Conservation (phyloP, 2,888 invertebrate species). For the Eutolmus rufibarbis region DNA sequence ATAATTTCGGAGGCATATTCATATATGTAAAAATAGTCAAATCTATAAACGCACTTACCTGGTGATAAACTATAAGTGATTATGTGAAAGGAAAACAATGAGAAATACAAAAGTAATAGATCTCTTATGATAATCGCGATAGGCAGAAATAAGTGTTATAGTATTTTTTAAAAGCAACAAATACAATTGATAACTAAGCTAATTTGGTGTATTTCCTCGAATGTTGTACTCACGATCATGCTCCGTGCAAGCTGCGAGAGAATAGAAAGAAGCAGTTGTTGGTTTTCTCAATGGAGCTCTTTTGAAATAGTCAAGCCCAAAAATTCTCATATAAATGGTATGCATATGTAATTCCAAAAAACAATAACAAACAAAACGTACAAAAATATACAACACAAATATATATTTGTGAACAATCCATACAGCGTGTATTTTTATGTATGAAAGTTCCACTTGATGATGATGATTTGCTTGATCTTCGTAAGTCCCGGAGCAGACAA, state of each 20-base stretch:
- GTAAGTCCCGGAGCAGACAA: not conserved
- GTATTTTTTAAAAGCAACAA: slow-evolving; percentile 4
- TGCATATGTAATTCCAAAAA: not conserved
- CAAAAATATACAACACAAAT: slow-evolving; percentile 25
- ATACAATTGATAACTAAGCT: not conserved
- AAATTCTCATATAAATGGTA: not conserved
- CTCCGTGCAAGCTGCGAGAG: slow-evolving; percentile 82
- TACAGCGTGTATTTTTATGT: not conserved
- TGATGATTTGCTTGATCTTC: not conserved
- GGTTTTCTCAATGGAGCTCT: slow-evolving; percentile 38
- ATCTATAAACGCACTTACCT: not conserved
- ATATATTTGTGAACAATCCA: not conserved
- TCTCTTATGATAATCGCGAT: slow-evolving; percentile 17
- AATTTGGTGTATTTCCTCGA: slow-evolving; percentile 44
- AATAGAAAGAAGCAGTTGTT: slow-evolving; percentile 51
- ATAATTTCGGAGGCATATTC: not conserved
- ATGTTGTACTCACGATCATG: slow-evolving; percentile 84
- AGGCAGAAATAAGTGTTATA: not conserved
- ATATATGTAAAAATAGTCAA: not conserved
- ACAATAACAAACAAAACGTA: not conserved
- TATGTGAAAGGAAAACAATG: not conserved
- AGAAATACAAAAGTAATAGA: not conserved
- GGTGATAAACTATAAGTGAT: not conserved
- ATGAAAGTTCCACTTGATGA: not conserved
- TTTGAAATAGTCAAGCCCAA: not conserved